Conservation (phyloP, 2,113 vertebrate species). For the Pan paniscus region DNA sequence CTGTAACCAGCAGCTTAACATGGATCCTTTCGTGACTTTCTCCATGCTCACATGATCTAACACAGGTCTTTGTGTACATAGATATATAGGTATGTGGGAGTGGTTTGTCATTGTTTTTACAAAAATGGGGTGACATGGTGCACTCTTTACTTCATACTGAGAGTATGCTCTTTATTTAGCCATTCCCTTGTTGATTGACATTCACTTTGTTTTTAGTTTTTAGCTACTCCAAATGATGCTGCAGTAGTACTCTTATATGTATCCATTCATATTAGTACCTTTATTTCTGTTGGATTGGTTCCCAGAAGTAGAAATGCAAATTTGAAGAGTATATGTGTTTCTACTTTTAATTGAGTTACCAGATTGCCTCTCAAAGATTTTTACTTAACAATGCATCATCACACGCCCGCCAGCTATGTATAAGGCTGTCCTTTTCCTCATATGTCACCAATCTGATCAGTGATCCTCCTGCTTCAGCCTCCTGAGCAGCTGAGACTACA, state of each 20-base stretch:
- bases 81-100: no score
- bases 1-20: not conserved
- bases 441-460: not conserved
- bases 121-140: not conserved
- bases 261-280: not conserved
- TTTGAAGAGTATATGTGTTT: slow-evolving; percentile 3
- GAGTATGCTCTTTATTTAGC: not conserved
- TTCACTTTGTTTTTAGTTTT: not conserved
- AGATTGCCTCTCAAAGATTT: slow-evolving; percentile 3
- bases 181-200: not conserved
- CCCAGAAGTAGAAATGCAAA: slow-evolving; percentile 23
- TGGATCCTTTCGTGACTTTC: not conserved
- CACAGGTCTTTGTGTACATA: not conserved
- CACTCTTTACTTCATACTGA: not conserved
- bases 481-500: no score
- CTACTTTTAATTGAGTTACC: not conserved
- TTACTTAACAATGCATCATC: not conserved
- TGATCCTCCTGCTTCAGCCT: no score
- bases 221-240: not conserved
- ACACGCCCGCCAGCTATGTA: not conserved
- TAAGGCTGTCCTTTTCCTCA: not conserved
- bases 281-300: slow-evolving; percentile 49
- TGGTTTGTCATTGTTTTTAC: not conserved
- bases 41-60: not conserved
- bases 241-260: not conserved